A percentile compares a stretch with the other conserved stretches of the same genome.
These are phyloP conservation scores for Sakesphorus luctuosus DNA, from an alignment of 2,113 vertebrate genomes.

Conservation along the genomic window DNA sequence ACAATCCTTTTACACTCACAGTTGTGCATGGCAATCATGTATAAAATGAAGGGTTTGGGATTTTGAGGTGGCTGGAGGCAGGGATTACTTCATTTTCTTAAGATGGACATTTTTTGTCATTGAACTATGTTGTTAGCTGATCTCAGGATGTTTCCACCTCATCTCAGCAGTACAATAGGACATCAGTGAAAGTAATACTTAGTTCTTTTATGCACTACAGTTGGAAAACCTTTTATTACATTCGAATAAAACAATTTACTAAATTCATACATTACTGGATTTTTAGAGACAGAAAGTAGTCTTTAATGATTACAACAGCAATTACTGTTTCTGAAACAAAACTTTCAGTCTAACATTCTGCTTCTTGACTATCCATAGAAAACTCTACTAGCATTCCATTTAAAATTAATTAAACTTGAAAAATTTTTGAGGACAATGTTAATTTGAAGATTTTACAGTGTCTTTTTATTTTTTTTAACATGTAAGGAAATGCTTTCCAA, in stretches of 20 bases:
- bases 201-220: neutral
- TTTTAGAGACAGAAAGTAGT: neutral
- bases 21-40: rapidly evolving
- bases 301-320: neutral
- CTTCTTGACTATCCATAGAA: neutral
- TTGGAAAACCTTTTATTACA: neutral
- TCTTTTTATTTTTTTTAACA: neutral
- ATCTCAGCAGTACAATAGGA: neutral
- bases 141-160: neutral
- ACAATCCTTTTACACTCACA: neutral
- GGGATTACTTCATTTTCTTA: neutral
- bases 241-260: neutral
- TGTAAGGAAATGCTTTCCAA: neutral
- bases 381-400: neutral
- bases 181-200: neutral
- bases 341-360: neutral
- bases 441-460: neutral
- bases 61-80: neutral
- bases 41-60: neutral
- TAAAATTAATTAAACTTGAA: conserved; percentile 3
- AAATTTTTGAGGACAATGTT: neutral
- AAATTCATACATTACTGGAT: neutral
- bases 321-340: neutral
- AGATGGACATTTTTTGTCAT: neutral
- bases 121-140: neutral